Evolutionary conservation across 35 echinoderm and acorn worm species (phyloP), one percentile per base, ranked within the genome.

Genomic region (Heliocidaris erythrogramma): DNA sequence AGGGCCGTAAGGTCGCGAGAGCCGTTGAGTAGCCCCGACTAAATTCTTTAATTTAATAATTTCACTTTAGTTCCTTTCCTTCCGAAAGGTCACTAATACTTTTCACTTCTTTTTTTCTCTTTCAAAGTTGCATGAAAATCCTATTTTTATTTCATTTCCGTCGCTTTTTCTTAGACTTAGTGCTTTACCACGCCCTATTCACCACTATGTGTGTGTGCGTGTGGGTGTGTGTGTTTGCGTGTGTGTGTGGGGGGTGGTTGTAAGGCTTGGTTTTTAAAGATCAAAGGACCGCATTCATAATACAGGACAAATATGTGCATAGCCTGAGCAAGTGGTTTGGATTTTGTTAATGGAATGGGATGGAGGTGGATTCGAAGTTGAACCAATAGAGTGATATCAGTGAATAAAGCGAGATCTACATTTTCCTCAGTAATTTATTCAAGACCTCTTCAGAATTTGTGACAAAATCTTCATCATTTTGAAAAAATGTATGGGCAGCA

Each of bases 61-160:
- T 89, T 89, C 87, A 47, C 87, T 89, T 30, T 32, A 47, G 87
- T 89, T 89, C 87, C 87, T 42, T 89, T 89, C 31, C 47, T 48
- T 89, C 47, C 87, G 47, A 89, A 89, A 89, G 87, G 87, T 89
- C 87, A 89, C 32, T 24, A 89, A 89, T 89, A 89, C 87, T 89
- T 89, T 89, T 89, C 47, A 48, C 31, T 21, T 47, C 85, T 86
- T 86, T 86, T 21, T 86, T 48, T 42, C 5, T n/a, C 87, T 30
- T 89, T 16, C 69, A 18, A 16, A 2, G 12, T 89, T 48, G 31
- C 7, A 13, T 89, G 3, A 47, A 47, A 48, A 47, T 47, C 14
- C 11, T 48, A 47, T 89, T 89, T 89, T 48, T 89, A 18, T 89
- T 89, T 89, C 31, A 89, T 48, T 89, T 89, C 31, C 87, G 47